These are phyloP conservation scores for Selene dorsalis DNA, from an alignment of 2,797 vertebrate genomes.

Conservation along the genomic window DNA sequence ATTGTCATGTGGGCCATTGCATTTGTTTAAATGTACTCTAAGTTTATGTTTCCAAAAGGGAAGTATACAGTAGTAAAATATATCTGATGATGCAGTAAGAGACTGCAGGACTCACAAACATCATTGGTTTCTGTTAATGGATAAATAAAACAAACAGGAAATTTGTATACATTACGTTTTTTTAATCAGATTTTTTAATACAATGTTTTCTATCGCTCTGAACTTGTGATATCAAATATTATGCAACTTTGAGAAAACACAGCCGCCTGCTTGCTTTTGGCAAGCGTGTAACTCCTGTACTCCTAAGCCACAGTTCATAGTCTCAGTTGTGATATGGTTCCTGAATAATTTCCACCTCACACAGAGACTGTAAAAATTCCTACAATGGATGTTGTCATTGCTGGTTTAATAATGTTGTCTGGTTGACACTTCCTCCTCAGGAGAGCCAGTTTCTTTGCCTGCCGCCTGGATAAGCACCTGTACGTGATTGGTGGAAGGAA, in stretches of 20 bases:
- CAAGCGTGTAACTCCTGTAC: background rate
- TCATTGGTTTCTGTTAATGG: background rate
- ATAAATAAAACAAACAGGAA: background rate
- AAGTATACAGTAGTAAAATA: background rate
- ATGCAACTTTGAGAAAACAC: background rate
- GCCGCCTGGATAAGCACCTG: slow-evolving; percentile 96
- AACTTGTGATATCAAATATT: background rate
- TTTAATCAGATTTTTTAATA: background rate
- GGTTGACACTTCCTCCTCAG: slow-evolving; percentile 81
- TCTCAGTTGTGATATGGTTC: background rate
- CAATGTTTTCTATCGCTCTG: background rate
- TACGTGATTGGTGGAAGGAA: slow-evolving; percentile 98
- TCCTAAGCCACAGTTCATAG: background rate
- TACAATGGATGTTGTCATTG: slow-evolving; percentile 26
- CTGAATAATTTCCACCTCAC: slow-evolving; percentile 15
- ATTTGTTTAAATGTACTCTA: background rate
- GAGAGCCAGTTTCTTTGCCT: slow-evolving; percentile 99
- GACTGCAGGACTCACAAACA: background rate
- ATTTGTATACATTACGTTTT: background rate
- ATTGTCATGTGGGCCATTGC: background rate
- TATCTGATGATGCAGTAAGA: background rate
- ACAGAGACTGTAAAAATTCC: slow-evolving; percentile 22
- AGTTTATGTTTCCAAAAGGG: background rate
- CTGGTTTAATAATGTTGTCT: slow-evolving; percentile 69
- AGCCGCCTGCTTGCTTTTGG: slow-evolving; percentile 6